Evolutionary conservation across 2,113 vertebrate species (phyloP).

Genomic region (Nicator chloris): DNA sequence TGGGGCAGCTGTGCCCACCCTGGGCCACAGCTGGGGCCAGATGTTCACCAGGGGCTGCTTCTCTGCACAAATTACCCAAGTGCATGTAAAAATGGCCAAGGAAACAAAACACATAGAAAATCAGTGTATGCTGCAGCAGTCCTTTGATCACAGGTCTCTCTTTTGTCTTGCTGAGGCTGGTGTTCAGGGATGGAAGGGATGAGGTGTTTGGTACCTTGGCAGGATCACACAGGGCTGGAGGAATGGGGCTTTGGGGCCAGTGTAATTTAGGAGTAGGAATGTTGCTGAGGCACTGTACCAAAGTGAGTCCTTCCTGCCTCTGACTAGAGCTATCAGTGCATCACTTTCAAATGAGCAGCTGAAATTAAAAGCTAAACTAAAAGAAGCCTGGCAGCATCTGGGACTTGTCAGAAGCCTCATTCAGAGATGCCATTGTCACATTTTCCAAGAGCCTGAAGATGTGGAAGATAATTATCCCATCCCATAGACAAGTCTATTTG

Average conservation of each 20-base stretch:
- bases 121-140: fast-evolving
- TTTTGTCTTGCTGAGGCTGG: background rate
- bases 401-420: slow-evolving; percentile 48
- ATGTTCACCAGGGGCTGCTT: background rate
- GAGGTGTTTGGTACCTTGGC: background rate
- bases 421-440: slow-evolving; percentile 3
- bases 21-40: background rate
- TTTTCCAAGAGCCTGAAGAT: slow-evolving; percentile 28
- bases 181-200: background rate
- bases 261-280: background rate
- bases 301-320: background rate
- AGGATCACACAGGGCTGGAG: background rate
- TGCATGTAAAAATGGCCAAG: background rate
- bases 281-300: background rate
- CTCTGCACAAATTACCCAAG: fast-evolving
- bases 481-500: slow-evolving; percentile 37
- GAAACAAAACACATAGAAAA: background rate
- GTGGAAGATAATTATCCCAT: slow-evolving; percentile 45
- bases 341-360: slow-evolving; percentile 22
- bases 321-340: background rate
- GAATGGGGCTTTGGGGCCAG: background rate
- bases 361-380: slow-evolving; percentile 36
- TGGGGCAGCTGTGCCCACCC: background rate
- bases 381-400: background rate
- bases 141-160: background rate